phyloP scores from a whole-genome alignment of 1,140 invertebrate species.

The Steinernema khuongi region DNA sequence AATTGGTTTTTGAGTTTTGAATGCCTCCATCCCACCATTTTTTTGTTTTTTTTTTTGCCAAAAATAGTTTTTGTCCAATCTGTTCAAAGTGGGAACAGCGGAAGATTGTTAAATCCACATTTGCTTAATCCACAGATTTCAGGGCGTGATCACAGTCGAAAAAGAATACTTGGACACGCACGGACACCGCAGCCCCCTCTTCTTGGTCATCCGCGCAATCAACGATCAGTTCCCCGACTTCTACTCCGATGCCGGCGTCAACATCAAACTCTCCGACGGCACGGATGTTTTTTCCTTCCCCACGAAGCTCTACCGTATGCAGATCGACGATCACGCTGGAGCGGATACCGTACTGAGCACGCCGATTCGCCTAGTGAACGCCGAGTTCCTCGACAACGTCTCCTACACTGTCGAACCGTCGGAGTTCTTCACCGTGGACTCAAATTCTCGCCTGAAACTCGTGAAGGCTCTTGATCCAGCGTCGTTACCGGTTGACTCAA shows the following conservation, averaged over 20 bases:
- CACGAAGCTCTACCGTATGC: not conserved
- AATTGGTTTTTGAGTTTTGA: no score
- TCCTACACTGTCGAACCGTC: conserved; percentile 28
- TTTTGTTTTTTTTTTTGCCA: no score
- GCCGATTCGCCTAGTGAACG: conserved; percentile 18
- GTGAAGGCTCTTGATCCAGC: conserved; percentile 38
- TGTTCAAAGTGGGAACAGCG: no score
- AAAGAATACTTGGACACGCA: conserved; percentile 26
- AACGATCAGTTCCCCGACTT: conserved; percentile 44
- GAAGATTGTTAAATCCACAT: no score
- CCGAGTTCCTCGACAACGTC: conserved; percentile 3
- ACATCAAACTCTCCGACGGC: conserved; percentile 8
- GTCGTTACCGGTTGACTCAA: conserved; percentile 17
- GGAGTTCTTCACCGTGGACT: not conserved
- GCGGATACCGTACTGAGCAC: conserved; percentile 19
- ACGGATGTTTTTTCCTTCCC: conserved; percentile 20
- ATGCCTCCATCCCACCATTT: no score
- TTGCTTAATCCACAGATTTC: conserved; percentile 21
- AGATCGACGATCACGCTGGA: not conserved
- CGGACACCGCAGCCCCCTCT: conserved; percentile 25
- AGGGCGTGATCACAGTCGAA: conserved; percentile 42
- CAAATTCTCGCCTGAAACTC: conserved; percentile 18
- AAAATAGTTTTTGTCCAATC: no score
- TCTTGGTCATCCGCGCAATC: conserved; percentile 52
- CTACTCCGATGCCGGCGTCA: conserved; percentile 50